Evolutionary conservation across 2,888 invertebrate genomes (phyloP), one percentile per base, ranked within the genome.

Genomic region (Sceliomorpha sp.): DNA sequence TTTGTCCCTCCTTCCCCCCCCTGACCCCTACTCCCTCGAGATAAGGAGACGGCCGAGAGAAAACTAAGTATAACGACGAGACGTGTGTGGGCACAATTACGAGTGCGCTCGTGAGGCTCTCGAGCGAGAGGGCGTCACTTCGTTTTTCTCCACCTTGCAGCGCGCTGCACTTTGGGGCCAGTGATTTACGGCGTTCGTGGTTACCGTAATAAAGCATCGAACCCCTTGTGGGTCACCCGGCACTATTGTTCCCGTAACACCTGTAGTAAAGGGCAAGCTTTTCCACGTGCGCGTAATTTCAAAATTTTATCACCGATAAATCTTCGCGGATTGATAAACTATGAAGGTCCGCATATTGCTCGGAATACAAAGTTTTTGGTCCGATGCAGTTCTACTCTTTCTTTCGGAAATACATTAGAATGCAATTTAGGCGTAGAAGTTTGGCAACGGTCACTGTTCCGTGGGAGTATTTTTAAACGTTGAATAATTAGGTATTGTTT

Each of bases 161-260:
- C 72, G 63, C 64, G 60, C 50, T 75, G 74, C 73, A 73, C 70
- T 67, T 67, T 56, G 51, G 67, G 60, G 36, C 39, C 66, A 47
- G 51, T 78, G 78, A 81, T 81, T 81, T 80, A 82, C 74, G 72
- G 66, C 59, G 70, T 73, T 60, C 73, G 64, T 73, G 74, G 74
- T 73, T 73, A 67, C 70, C 73, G 73, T 74, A 79, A 81, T 80
- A 80, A 81, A 81, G 76, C 75, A 76, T 77, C 73, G 62, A 48
- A 48, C 67, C 70, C 73, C 77, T 80, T 74, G 67, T 62, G 73
- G 75, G 76, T 78, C 75, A 75, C 74, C 60, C 68, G 66, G 73
- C 53, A 72, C 72, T 67, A 72, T 77, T 74, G 72, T 75, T 62
- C 74, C 71, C 56, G 63, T 67, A 72, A 70, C 70, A 71, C 70